phyloP scores from a whole-genome alignment of 2,113 vertebrate genomes.

The Bubo scandiacus region DNA sequence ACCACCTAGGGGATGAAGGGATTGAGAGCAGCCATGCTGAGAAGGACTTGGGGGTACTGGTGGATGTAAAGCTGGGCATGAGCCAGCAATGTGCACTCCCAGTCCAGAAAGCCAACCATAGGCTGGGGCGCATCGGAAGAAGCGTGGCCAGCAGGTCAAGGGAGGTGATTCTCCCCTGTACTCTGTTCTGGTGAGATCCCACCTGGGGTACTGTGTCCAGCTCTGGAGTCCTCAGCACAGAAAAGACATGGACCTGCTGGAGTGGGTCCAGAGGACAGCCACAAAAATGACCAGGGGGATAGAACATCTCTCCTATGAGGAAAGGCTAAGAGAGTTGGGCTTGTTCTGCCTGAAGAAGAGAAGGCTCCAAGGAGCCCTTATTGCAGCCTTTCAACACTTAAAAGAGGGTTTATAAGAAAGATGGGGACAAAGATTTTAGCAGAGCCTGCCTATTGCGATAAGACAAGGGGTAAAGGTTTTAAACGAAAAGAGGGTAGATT shows the following conservation, averaged over 20 bases:
- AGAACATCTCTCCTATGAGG: background rate
- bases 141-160: accelerated
- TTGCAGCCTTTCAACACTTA: background rate
- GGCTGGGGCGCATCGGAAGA: background rate
- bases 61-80: background rate
- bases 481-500: background rate
- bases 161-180: background rate
- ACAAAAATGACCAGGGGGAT: background rate
- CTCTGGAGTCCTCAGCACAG: background rate
- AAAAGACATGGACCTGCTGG: background rate
- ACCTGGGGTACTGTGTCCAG: background rate
- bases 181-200: too few relatives aligned
- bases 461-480: background rate
- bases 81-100: too few relatives aligned
- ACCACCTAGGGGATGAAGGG: background rate
- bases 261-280: background rate
- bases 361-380: background rate
- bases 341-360: background rate
- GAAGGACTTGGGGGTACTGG: background rate
- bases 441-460: accelerated
- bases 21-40: background rate
- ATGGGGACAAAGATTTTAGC: background rate
- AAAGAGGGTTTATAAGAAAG: background rate
- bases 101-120: background rate
- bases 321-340: background rate